A percentile compares a stretch with the other conserved stretches of the same genome.
phyloP scores from a whole-genome alignment of 2,888 invertebrate species.

The Latrodectus hesperus region DNA sequence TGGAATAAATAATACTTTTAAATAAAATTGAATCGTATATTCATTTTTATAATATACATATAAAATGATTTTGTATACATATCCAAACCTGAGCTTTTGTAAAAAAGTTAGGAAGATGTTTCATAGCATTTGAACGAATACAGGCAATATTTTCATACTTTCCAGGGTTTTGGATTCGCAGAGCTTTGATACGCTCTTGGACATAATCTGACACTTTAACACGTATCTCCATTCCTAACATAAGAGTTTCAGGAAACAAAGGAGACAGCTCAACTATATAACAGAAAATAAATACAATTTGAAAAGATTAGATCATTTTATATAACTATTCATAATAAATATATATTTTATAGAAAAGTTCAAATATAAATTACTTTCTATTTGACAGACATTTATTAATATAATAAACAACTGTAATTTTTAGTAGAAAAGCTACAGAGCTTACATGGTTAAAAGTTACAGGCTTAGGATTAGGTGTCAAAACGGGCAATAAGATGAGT shows the following conservation, averaged over 20 bases:
- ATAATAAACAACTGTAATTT: too few relatives aligned
- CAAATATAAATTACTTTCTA: too few relatives aligned
- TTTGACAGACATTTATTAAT: too few relatives aligned
- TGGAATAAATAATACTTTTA: background rate
- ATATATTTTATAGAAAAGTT: too few relatives aligned
- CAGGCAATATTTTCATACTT: slow-evolving; percentile 95
- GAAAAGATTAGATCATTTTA: background rate
- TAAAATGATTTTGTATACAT: background rate
- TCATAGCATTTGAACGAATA: slow-evolving; percentile 98
- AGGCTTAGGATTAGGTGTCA: too few relatives aligned
- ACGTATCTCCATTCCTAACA: slow-evolving; percentile 97
- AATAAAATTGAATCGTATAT: background rate
- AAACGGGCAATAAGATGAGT: too few relatives aligned
- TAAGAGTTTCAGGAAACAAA: slow-evolving; percentile 90
- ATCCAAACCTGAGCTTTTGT: slow-evolving; percentile 87
- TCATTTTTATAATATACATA: background rate
- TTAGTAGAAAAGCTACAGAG: too few relatives aligned
- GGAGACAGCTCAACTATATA: slow-evolving; percentile 87
- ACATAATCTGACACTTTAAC: slow-evolving; percentile 99
- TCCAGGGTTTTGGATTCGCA: slow-evolving; percentile 84
- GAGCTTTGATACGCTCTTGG: slow-evolving; percentile 91
- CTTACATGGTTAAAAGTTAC: too few relatives aligned
- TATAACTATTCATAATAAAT: too few relatives aligned
- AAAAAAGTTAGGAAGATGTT: slow-evolving; percentile 98
- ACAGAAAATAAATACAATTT: slow-evolving; percentile 32